These are phyloP conservation scores for Leucophora obtusa DNA, from an alignment of 2,888 invertebrate genomes.

Conservation along the genomic window DNA sequence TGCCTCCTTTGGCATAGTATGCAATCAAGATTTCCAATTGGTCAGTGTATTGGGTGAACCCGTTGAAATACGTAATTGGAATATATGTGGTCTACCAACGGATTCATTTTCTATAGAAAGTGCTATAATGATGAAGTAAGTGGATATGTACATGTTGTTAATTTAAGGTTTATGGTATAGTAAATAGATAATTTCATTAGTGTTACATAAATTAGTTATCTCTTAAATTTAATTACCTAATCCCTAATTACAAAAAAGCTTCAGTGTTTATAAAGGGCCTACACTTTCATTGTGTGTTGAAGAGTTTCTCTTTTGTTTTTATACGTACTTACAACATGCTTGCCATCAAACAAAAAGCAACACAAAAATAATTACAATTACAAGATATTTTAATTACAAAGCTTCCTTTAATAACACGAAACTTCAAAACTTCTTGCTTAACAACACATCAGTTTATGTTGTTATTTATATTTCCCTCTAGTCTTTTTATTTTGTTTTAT, in stretches of 20 bases:
- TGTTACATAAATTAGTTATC: neutral
- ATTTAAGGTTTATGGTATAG: neutral
- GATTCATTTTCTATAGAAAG: constrained; percentile 95
- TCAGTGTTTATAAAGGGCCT: neutral
- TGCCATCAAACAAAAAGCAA: neutral
- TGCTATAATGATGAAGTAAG: constrained; percentile 92
- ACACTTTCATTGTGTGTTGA: neutral
- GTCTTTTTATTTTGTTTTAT: constrained; percentile 25
- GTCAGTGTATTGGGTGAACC: constrained; percentile 90
- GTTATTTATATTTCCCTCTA: constrained; percentile 3
- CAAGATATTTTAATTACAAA: constrained; percentile 62
- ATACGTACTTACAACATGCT: neutral
- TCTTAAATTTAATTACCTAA: neutral
- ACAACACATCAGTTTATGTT: constrained; percentile 23
- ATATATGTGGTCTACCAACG: constrained; percentile 91
- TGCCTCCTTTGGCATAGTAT: constrained; percentile 85
- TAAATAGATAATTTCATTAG: neutral
- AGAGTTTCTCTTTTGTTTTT: neutral
- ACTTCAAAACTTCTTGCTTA: constrained; percentile 26
- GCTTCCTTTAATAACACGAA: constrained; percentile 31
- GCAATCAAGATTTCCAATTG: constrained; percentile 86
- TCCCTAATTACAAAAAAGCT: neutral
- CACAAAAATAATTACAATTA: constrained; percentile 44
- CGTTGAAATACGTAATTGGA: constrained; percentile 93
- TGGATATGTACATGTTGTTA: constrained; percentile 48